Evolutionary conservation across 2,113 vertebrate species (phyloP), one percentile per base, ranked within the genome.

Genomic region (Tapirus terrestris): DNA sequence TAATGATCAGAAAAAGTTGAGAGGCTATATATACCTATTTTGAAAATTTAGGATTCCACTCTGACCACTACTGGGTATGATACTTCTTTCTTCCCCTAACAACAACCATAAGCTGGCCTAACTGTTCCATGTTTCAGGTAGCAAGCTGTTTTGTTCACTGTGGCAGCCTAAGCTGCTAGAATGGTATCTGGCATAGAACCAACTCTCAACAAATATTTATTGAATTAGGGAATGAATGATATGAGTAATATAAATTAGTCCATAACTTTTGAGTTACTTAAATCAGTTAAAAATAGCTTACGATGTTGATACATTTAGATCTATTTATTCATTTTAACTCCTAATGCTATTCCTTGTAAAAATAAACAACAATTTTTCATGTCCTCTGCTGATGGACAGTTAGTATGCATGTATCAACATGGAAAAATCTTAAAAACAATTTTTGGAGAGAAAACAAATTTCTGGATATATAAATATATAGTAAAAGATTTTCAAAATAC

Each of bases 221-320:
- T 82, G 18, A 91, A 21, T 73, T 16, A 70, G 29, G n/a, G 18
- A 87, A 43, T 48, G 31, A 53, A 77, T 65, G 11, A 36, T 81
- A 73, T 76, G 18, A 91, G 21, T 63, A 61, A 87, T 86, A 89
- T 25, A 91, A 93, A 97, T 5, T 72, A 89, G 25, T 73, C 18
- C 13, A 9, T 33, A 63, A 53, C 11, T 36, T 58, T 90, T 75
- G 43, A 58, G 53, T 51, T 83, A 48, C 90, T 93, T 90, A 60
- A 68, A 70, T 36, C 72, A 17, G 2, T 56, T 93, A 86, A 97
- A 90, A 81, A 81, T 48, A 84, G 13, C n/a, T 87, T 80, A 63
- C 29, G 48, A 73, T 36, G 27, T 72, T 73, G 20, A 31, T 13
- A 29, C 25, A 39, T 60, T 61, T 61, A 39, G 4, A 27, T 84